These are phyloP conservation scores for Diorhabda sublineata DNA, from an alignment of 1,140 invertebrate species.

Conservation along the genomic window DNA sequence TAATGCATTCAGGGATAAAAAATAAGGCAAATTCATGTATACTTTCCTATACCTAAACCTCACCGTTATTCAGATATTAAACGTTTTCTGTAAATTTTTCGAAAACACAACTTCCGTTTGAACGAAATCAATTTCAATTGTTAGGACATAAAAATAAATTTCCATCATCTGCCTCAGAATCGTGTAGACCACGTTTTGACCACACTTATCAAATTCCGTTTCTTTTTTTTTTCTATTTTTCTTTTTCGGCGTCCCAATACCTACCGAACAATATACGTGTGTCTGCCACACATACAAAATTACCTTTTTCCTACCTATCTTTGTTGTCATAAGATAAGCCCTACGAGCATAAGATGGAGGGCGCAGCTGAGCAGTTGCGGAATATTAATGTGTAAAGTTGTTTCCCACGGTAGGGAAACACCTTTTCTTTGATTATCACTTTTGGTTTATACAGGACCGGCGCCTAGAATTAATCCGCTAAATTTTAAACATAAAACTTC, in stretches of 20 bases:
- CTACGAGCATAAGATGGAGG: conserved; percentile 6
- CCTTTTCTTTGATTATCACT: conserved; percentile 33
- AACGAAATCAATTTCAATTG: no score
- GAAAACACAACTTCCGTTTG: no score
- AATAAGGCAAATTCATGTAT: no score
- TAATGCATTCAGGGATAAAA: no score
- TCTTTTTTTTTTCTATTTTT: not conserved
- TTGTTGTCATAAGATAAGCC: conserved; percentile 11
- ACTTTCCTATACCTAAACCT: no score
- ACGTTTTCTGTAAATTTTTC: no score
- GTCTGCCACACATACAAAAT: conserved; percentile 26
- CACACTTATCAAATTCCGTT: conserved; percentile 18
- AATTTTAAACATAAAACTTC: no score
- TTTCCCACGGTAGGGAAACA: conserved; percentile 28
- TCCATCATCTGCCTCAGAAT: conserved; percentile 3
- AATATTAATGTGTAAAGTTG: conserved; percentile 17
- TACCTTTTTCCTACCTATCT: conserved; percentile 5
- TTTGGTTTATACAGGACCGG: conserved; percentile 5
- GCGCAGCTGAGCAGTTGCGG: conserved; percentile 12
- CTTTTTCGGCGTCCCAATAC: conserved; percentile 11
- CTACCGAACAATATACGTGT: conserved; percentile 25
- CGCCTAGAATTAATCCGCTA: no score
- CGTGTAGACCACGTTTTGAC: conserved; percentile 24
- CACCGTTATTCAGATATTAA: no score
- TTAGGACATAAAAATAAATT: no score